Evolutionary conservation across 2,888 invertebrate genomes (phyloP), one percentile per base, ranked within the genome.

Genomic region (Lasioglossum villosulum): DNA sequence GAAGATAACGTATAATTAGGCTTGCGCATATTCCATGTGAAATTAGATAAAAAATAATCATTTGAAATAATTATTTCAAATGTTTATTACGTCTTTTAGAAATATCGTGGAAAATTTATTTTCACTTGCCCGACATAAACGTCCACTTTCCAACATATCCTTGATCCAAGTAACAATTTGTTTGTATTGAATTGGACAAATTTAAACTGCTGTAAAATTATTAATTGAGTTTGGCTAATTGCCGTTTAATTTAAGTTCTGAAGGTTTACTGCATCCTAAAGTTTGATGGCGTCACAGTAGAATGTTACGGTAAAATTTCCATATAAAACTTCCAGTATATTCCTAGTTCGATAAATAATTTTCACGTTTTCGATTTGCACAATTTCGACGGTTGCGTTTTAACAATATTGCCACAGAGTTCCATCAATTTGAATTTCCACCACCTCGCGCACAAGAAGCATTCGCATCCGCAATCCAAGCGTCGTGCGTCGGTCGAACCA

Each of bases 391-490:
- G 10, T 8, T 56, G 10, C 12, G n/a, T 56, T 10, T 10, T 4
- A 56, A n/a, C 12, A 56, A n/a, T n/a, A 23, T 23, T 3, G 23
- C 23, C 52, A 52, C 3, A 23, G 52, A 56, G n/a, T 56, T n/a
- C 56, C 56, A 12, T n/a, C 3, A 12, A 56, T n/a, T n/a, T n/a
- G n/a, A n/a, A 4, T 56, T n/a, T n/a, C 56, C 56, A 4, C n/a
- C n/a, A 12, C 1, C 8, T 4, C 56, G 10, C n/a, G 1, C n/a
- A n/a, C 10, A 56, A n/a, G n/a, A 56, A 12, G n/a, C n/a, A 56
- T 56, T 56, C 56, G n/a, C 56, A 56, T n/a, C 56, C n/a, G 56
- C 56, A 56, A 56, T 56, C 52, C 52, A 52, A 52, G 23, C 52
- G 52, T 56, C 56, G 56, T 6, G 52, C 56, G 56, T n/a, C 56